Evolutionary conservation across 1,140 invertebrate genomes (phyloP).

Genomic region (Drosophila jambulina): DNA sequence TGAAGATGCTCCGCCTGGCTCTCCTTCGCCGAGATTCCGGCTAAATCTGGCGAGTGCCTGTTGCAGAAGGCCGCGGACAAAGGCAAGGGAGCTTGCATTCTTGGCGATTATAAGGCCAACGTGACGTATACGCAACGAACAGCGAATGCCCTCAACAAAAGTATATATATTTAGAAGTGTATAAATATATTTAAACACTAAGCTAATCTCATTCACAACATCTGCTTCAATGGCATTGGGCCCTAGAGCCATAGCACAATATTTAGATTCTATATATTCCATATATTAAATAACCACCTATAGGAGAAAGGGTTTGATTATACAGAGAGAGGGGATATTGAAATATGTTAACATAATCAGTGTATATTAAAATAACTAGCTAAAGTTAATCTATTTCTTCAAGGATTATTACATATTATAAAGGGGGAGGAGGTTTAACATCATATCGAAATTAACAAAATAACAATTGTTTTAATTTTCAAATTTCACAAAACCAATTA

Average conservation of each 20-base stretch:
- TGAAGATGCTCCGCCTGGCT: constrained; percentile 31
- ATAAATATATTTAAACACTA: neutral
- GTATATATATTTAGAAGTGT: too few species aligned
- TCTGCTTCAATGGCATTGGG: constrained; percentile 11
- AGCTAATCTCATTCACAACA: constrained; percentile 4
- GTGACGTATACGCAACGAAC: constrained; percentile 24
- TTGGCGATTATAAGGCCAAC: constrained; percentile 3
- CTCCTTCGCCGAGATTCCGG: constrained; percentile 36
- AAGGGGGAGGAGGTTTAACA: too few species aligned
- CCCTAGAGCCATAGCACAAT: too few species aligned
- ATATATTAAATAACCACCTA: neutral
- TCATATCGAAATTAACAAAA: too few species aligned
- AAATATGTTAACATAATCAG: neutral
- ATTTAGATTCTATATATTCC: neutral
- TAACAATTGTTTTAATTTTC: too few species aligned
- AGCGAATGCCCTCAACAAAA: constrained; percentile 25
- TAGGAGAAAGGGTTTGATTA: neutral
- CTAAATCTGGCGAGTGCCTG: constrained; percentile 65
- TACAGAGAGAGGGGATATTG: neutral
- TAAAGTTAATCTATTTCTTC: neutral
- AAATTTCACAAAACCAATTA: neutral
- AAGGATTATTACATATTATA: too few species aligned
- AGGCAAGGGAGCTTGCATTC: constrained; percentile 2
- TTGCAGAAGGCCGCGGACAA: constrained; percentile 58
- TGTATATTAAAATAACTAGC: neutral